phyloP scores from a whole-genome alignment of 2,888 invertebrate species.

The Trissoscelio sp. region DNA sequence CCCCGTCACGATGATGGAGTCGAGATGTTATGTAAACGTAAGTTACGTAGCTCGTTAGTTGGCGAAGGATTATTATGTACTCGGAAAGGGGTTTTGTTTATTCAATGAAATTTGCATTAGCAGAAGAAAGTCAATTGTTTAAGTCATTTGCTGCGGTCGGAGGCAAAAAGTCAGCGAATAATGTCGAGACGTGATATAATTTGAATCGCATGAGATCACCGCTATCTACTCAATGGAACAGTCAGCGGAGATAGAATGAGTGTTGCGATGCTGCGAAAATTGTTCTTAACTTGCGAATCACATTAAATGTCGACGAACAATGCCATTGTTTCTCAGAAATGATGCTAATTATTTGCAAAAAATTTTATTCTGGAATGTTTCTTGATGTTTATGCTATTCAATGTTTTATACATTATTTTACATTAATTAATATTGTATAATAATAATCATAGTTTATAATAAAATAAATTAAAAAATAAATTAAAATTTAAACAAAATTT shows the following conservation, averaged over 20 bases:
- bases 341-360: background rate
- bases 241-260: conserved; percentile 1
- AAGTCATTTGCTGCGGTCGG: conserved; percentile 1
- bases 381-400: no score
- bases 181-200: conserved; percentile 24
- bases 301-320: background rate
- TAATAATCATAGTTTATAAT: no score
- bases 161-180: conserved; percentile 4
- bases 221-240: background rate
- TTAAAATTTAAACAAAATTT: no score
- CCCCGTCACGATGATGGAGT: conserved; percentile 35
- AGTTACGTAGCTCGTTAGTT: conserved; percentile 47
- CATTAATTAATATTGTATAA: no score
- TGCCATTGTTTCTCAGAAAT: background rate
- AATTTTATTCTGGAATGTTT: background rate
- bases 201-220: conserved; percentile 18
- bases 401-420: no score
- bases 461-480: no score
- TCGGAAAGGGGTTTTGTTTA: conserved; percentile 29
- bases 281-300: conserved; percentile 6
- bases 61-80: conserved; percentile 17
- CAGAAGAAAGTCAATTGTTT: conserved; percentile 43
- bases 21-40: conserved; percentile 44
- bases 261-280: conserved; percentile 9
- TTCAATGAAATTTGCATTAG: conserved; percentile 28